Evolutionary conservation across 2,113 vertebrate genomes (phyloP), one percentile per base, ranked within the genome.

Genomic region (Acrocephalus kingi): DNA sequence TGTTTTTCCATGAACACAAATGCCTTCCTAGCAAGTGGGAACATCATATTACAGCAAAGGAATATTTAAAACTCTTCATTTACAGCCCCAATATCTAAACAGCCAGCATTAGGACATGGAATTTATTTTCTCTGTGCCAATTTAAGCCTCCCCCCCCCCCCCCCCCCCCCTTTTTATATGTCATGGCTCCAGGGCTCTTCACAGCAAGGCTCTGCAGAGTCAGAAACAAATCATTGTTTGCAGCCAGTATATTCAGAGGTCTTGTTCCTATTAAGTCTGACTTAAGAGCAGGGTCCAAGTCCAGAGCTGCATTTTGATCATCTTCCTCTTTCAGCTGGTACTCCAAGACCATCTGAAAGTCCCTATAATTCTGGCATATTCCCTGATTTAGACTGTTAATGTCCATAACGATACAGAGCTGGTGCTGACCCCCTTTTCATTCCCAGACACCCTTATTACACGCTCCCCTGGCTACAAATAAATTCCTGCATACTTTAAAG

Each of bases 111-210:
- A 89, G 86, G 45, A 91, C 51, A 62, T 13, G 78, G 56, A 96
- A 93, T 94, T 95, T 91, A 76, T 92, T 96, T 95, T 93, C 80
- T 91, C 78, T 87, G n/a, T 49, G 39, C 25, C 84, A 91, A 28
- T 84, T 91, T 80, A 83, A 21, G 89, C n/a, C 78, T 73, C 81
- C 20, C n/a, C 20, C 31, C 13, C 24, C 18, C 62, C n/a, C 78
- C 71, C 81, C 20, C n/a, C 20, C 31, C 13, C 24, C 18, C 62
- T 78, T 69, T 96, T 81, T 79, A 28, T 41, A 28, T 63, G 74
- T 80, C 72, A 88, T 89, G 59, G 89, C 86, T 87, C 30, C 51
- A 23, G 84, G 79, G 78, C 90, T 96, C 31, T 89, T 96, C 95
- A 79, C 75, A 91, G 89, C 27, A 15, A 84, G 90, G 52, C 68